Evolutionary conservation across 1,140 invertebrate genomes (phyloP), one percentile per base, ranked within the genome.

Genomic region (Zaprionus nigranus): DNA sequence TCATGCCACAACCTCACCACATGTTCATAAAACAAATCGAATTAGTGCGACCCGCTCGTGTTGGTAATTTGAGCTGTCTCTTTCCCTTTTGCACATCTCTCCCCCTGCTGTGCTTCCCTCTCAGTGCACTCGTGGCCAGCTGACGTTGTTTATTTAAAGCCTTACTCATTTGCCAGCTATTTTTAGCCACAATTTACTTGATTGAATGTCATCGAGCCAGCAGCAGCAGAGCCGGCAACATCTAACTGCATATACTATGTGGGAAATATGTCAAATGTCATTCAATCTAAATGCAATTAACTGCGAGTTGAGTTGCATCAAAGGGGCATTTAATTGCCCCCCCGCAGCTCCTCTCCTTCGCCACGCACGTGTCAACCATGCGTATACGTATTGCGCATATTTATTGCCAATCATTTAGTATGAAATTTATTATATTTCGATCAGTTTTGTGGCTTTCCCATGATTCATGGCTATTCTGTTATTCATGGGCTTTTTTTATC

Each of bases 221-320:
- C 30, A 13, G 15, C 30, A 51, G n/a, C 28, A 40, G 13, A 24
- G 12, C 15, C 17, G 40, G 28, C 6, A 49, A 30, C 36, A 46
- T 46, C n/a, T 17, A 17, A 46, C 40, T 46, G 3, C 17, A n/a
- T 40, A 40, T 40, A 40, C 15, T 6, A 15, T 46, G 38, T 15
- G 38, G 38, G n/a, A n/a, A n/a, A 61, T 58, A 75, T 75, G 73
- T 56, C 51, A 70, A 67, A 82, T 79, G 79, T 87, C 83, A 87
- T 78, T 73, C 68, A 76, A 71, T 76, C 60, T 82, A 78, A 71
- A 74, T 78, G 83, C 77, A 88, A 88, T 87, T 87, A 88, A 78
- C 64, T 38, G 59, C 26, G 11, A 46, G 57, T 49, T 62, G 53
- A 56, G 76, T 43, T 78, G 76, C 63, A 70, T 66, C 56, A 61